These are phyloP conservation scores for Strix uralensis DNA, from an alignment of 2,113 vertebrate species.

Conservation along the genomic window DNA sequence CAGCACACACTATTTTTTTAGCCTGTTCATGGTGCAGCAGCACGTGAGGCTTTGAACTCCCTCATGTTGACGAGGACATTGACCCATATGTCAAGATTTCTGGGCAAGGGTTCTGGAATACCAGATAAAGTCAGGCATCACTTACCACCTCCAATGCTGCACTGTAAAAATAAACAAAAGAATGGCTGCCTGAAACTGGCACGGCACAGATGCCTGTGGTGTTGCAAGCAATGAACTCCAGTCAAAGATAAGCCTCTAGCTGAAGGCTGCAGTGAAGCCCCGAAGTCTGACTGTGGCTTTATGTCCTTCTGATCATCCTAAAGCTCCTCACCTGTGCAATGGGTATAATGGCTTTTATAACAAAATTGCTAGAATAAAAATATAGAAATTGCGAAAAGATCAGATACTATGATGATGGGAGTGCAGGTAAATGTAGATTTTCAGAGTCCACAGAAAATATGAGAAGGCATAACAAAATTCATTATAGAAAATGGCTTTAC, in stretches of 20 bases:
- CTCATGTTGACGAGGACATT: not conserved
- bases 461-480: not conserved
- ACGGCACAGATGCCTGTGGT: not conserved
- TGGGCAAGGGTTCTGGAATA: not conserved
- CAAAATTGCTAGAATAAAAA: not conserved
- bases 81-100: not conserved
- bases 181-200: not conserved
- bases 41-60: not conserved
- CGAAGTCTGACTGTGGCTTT: not conserved
- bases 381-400: not conserved
- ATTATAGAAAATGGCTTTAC: not conserved
- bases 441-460: not conserved
- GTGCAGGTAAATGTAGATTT: not conserved
- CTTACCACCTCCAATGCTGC: not conserved
- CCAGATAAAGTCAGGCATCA: not conserved
- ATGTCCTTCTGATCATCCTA: not conserved
- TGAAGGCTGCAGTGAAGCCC: not conserved
- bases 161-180: not conserved
- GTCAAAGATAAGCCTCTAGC: not conserved
- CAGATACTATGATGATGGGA: not conserved
- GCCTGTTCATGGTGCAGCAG: rapidly evolving
- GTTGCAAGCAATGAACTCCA: not conserved
- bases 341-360: not conserved
- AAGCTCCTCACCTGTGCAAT: not conserved
- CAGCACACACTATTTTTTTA: not conserved